These are phyloP conservation scores for Stenoptilia bipunctidactyla DNA, from an alignment of 2,888 invertebrate genomes.

Conservation along the genomic window DNA sequence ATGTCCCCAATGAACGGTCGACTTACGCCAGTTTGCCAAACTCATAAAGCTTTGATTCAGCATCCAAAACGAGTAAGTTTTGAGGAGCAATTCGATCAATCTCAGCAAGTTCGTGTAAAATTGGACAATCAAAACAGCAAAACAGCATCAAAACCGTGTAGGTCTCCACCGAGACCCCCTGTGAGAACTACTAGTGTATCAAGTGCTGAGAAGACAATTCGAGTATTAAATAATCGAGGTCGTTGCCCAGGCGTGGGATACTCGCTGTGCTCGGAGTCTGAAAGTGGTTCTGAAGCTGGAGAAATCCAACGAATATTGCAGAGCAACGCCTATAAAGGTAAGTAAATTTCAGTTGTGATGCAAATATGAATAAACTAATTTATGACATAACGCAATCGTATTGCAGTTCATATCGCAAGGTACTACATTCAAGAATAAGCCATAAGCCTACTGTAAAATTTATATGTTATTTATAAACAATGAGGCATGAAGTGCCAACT, in stretches of 20 bases:
- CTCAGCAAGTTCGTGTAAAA: conserved; percentile 2
- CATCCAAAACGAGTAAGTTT: conserved; percentile 41
- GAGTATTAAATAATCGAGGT: conserved; percentile 26
- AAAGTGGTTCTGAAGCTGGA: conserved; percentile 80
- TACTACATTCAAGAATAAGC: no score
- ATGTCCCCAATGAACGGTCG: conserved; percentile 22
- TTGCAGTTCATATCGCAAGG: no score
- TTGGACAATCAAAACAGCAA: no score
- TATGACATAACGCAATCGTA: no score
- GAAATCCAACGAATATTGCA: conserved; percentile 77
- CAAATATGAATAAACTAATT: no score
- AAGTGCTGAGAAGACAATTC: conserved; percentile 21
- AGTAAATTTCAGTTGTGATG: no score
- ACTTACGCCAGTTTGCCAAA: conserved; percentile 27
- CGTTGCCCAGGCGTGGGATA: conserved; percentile 21
- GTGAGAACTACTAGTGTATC: conserved; percentile 47
- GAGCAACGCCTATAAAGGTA: conserved; percentile 22
- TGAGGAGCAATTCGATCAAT: conserved; percentile 23
- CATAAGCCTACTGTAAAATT: no score
- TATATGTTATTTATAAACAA: no score
- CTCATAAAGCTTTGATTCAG: conserved; percentile 19
- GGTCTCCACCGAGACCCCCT: conserved; percentile 44
- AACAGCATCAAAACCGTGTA: no score
- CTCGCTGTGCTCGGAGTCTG: conserved; percentile 70
- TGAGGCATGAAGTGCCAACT: conserved; percentile 19